These are phyloP conservation scores for Smithornis capensis DNA, from an alignment of 2,113 vertebrate genomes.

Conservation along the genomic window DNA sequence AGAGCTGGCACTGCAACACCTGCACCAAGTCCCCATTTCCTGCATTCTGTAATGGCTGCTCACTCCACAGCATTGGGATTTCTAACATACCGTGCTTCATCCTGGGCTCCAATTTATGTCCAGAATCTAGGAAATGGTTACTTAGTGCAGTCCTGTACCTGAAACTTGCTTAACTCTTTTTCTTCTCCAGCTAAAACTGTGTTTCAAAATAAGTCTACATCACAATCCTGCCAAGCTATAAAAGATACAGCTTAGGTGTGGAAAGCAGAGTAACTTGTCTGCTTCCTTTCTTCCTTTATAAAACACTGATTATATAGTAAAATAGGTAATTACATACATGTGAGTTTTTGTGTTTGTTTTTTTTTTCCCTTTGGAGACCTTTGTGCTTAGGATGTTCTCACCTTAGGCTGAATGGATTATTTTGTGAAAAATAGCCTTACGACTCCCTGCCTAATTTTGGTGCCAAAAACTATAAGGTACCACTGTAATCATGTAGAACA, in stretches of 20 bases:
- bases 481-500: neutral
- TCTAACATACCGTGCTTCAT: neutral
- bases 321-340: neutral
- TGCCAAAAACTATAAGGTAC: neutral
- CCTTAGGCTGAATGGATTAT: neutral
- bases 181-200: neutral
- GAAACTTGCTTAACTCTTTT: neutral
- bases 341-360: neutral
- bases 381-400: neutral
- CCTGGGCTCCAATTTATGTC: fast-evolving
- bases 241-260: neutral
- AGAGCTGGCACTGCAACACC: neutral
- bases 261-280: neutral
- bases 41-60: neutral
- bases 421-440: neutral
- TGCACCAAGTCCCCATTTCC: neutral
- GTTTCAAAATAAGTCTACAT: neutral
- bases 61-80: neutral
- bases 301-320: neutral
- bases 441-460: neutral
- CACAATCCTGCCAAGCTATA: neutral
- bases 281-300: neutral
- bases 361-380: neutral
- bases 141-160: neutral
- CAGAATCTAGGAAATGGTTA: neutral